Base-by-base conservation (phyloP, 2,797 vertebrate genomes). In the Spinibarbus caldwelli region DNA sequence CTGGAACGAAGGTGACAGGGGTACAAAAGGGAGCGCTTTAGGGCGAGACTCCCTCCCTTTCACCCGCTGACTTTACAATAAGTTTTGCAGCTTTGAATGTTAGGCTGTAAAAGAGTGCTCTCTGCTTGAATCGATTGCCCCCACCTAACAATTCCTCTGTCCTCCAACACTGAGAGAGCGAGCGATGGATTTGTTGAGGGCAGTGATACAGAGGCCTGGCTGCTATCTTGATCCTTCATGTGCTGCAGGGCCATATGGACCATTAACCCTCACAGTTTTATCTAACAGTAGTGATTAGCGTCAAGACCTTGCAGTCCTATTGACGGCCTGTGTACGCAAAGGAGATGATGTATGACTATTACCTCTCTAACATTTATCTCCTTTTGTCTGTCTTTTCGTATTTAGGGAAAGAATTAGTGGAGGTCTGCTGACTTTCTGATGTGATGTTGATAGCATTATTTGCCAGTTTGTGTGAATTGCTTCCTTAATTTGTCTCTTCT, bases 191-290 rank as follows among this genome's bases (percentile, higher is more conserved):
- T 88, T 83, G 86, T 89, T 86, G 87, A 89, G 90, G 80, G 67
- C 80, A 82, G 64, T 89, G 90, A 88, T 89, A 85, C 87, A 87
- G 85, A 84, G 85, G 84, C 82, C 82, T 38, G 71, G 70, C 80
- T 86, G 88, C 89, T 90, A 90, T 90, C 90, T 89, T 84, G 86
- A 90, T 90, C 83, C 81, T 85, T 86, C 88, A 86, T 87, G 87
- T 88, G 85, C 87, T 81, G 84, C 85, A 79, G 41, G 80, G 85
- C 83, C 84, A 86, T 80, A 87, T 38, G 80, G 86, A 71, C 88
- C 90, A 90, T 90, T 89, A 90, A 89, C 90, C 88, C 86, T 84
- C 83, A 72, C 85, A 87, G 90, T 90, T 90, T 90, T 88, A 90
- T 89, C 88, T 87, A 86, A 86, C 54, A 67, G 77, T 72, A 23